Percentiles rank a stretch among this genome's conserved stretches.
phyloP scores from a whole-genome alignment of 2,888 invertebrate species.

The Sinelater perroti region DNA sequence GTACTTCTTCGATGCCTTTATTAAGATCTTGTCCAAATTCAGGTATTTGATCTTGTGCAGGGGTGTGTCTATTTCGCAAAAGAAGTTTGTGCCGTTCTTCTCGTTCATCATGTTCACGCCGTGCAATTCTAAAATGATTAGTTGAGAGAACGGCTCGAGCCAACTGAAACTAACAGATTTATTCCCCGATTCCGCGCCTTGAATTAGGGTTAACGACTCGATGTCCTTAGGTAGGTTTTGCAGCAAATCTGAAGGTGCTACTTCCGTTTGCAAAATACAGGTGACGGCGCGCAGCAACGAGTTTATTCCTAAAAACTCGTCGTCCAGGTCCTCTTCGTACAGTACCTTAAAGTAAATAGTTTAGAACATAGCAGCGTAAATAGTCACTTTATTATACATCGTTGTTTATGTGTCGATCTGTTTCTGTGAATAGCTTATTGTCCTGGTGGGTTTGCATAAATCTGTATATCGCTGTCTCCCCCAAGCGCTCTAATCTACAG shows the following conservation, averaged over 20 bases:
- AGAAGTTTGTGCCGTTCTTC: slow-evolving; percentile 53
- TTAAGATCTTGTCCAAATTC: slow-evolving; percentile 63
- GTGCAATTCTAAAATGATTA: slow-evolving; percentile 69
- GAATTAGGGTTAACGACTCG: slow-evolving; percentile 66
- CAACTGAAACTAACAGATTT: slow-evolving; percentile 61
- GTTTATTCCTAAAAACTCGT: slow-evolving; percentile 56
- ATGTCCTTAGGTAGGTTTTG: slow-evolving; percentile 62
- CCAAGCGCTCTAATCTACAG: slow-evolving; percentile 65
- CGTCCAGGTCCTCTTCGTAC: slow-evolving; percentile 58
- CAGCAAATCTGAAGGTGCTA: slow-evolving; percentile 58
- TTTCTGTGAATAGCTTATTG: slow-evolving; percentile 42
- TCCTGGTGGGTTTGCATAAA: slow-evolving; percentile 61
- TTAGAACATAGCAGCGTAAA: neutral
- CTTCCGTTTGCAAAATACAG: slow-evolving; percentile 64
- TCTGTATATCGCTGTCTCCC: slow-evolving; percentile 65
- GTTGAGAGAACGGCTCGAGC: slow-evolving; percentile 61
- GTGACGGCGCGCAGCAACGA: slow-evolving; percentile 63
- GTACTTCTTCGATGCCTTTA: slow-evolving; percentile 53
- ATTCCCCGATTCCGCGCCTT: slow-evolving; percentile 64
- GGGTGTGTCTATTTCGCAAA: slow-evolving; percentile 62
- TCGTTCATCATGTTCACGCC: slow-evolving; percentile 60
- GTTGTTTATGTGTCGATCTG: slow-evolving; percentile 51
- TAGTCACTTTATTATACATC: slow-evolving; percentile 51
- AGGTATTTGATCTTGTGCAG: slow-evolving; percentile 62
- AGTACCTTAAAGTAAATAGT: slow-evolving; percentile 53